Evolutionary conservation across 1,140 invertebrate species (phyloP).

Genomic region (Panagrolaimus sp.): DNA sequence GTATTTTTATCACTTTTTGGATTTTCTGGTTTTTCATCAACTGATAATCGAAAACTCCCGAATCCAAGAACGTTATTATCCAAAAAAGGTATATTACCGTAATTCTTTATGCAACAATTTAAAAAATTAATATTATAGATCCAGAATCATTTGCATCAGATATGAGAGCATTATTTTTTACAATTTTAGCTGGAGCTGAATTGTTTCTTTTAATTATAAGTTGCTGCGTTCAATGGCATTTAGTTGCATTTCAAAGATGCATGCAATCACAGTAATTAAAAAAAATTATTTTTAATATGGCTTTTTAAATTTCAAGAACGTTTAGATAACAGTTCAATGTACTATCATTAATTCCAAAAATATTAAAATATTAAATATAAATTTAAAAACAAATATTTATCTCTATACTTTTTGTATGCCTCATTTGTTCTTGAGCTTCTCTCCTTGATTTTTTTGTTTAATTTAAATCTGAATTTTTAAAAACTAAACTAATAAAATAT

Average conservation of each 20-base stretch:
- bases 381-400: too few relatives aligned
- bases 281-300: too few relatives aligned
- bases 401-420: too few relatives aligned
- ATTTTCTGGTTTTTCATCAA: neutral
- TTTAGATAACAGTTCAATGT: too few relatives aligned
- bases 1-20: conserved; percentile 10
- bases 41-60: neutral
- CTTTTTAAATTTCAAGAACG: too few relatives aligned
- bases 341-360: too few relatives aligned
- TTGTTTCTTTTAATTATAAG: neutral
- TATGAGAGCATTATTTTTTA: conserved; percentile 9
- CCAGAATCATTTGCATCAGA: neutral
- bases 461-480: too few relatives aligned
- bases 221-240: conserved; percentile 10
- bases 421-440: too few relatives aligned
- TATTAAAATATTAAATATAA: too few relatives aligned
- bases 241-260: conserved; percentile 1
- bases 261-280: neutral
- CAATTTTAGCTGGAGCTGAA: neutral
- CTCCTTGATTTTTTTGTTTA: too few relatives aligned
- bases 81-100: neutral
- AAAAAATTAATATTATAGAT: neutral
- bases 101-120: neutral
- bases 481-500: too few relatives aligned
- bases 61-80: neutral